phyloP scores from a whole-genome alignment of 1,140 invertebrate genomes.

The Aphidius ervi region DNA sequence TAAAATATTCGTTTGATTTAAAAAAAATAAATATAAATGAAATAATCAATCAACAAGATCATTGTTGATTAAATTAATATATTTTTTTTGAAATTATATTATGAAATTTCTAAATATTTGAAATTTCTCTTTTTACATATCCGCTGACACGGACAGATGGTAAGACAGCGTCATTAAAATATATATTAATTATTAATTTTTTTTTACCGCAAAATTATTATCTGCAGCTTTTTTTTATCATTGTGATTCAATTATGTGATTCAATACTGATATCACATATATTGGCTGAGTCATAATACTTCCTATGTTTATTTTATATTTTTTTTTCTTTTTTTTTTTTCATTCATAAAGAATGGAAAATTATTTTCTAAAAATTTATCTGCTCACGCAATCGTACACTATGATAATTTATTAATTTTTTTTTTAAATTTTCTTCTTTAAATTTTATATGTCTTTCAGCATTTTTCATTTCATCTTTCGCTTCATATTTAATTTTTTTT shows the following conservation, averaged over 20 bases:
- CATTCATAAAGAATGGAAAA: too few relatives aligned
- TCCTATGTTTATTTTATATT: too few relatives aligned
- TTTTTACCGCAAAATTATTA: not conserved
- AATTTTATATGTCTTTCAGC: too few relatives aligned
- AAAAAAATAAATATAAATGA: not conserved
- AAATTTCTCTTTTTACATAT: constrained; percentile 41
- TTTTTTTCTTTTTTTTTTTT: too few relatives aligned
- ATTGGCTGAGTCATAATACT: too few relatives aligned
- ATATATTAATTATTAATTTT: constrained; percentile 40
- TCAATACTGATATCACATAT: too few relatives aligned
- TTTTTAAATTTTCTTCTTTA: too few relatives aligned
- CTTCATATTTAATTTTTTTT: too few relatives aligned
- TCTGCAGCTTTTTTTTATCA: constrained; percentile 1
- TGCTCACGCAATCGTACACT: too few relatives aligned
- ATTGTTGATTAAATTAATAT: not conserved
- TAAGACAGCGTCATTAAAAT: constrained; percentile 47
- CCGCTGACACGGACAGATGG: constrained; percentile 52
- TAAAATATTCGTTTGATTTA: not conserved
- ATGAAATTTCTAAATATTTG: constrained; percentile 22
- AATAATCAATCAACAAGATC: not conserved
- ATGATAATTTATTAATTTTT: too few relatives aligned
- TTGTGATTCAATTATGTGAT: constrained; percentile 1
- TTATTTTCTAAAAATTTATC: too few relatives aligned
- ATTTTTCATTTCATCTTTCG: too few relatives aligned
- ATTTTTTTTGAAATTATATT: not conserved